Evolutionary conservation across 2,888 invertebrate genomes (phyloP), one percentile per base, ranked within the genome.

Genomic region (Sialis lutaria): DNA sequence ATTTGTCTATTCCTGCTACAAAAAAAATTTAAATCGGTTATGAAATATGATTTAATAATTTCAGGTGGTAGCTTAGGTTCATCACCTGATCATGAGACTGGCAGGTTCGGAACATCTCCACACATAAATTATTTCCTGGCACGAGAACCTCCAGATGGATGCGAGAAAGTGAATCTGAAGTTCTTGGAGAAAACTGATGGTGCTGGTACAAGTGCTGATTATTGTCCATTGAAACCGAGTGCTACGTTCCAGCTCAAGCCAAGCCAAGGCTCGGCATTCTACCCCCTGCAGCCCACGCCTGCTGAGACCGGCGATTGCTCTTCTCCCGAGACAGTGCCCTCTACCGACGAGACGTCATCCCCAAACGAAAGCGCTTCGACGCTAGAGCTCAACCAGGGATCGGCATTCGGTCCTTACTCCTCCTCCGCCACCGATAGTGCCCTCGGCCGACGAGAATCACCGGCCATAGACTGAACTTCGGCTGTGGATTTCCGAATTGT

Each of bases 111-210:
- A 46, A 82, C 86, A 50, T 88, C 88, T 51, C 88, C 88, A 37
- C 82, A 84, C 63, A 86, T 87, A 60, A 86, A 87, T 64, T 76
- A 80, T 60, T 87, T 87, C 65, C 72, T 88, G 60, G 85, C 87
- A 37, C 72, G 89, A 46, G 87, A 87, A 65, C 89, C 89, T 45
- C 89, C 89, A 30, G 88, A 89, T 71, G 89, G 89, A 60, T 89
- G 88, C 72, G 88, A 89, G 72, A 83, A 81, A 68, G 82, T 84
- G 53, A 79, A 75, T 61, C 70, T 84, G 52, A 82, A 79, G 64
- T 74, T 74, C 53, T 68, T 72, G 48, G 75, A 75, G 59, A 22
- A 22, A 22, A 22, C 22, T 22, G 75, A 75, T 54, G 53, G 52
- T 45, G 44, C 43, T 37, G 46, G 49, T 45, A 34, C 42, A 44